Evolutionary conservation across 1,140 invertebrate genomes (phyloP), one percentile per base, ranked within the genome.

Genomic region (Cydia fagiglandana): DNA sequence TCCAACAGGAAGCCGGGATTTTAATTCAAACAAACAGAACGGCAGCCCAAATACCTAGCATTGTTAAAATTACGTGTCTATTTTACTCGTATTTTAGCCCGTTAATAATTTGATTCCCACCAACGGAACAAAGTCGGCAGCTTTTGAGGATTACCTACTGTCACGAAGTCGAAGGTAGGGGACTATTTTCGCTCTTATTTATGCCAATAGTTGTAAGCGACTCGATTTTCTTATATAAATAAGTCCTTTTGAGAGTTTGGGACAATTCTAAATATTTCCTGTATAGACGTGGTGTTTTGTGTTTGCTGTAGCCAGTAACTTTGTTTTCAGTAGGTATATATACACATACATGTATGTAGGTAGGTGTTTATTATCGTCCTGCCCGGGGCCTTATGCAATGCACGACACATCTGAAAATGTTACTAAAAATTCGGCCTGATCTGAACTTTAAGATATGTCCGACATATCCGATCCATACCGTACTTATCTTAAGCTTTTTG

Each of bases 11-110:
- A 53, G 13, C 30, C 30, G 4, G 30, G 34, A 6, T 53, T 61
- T 61, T 61, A 24, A 61, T 61, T 61, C 56, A 61, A 61, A 61
- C 20, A 61, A 61, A 53, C 56, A 61, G 50, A 53, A 17, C 17
- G 50, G 50, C 17, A n/a, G 17, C 9, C 7, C 7, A 61, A 61
- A 53, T 53, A 53, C n/a, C 50, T 50, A 15, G 6, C n/a, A 61
- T 61, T 61, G 56, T 61, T 61, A 61, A 61, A 56, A 56, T 56
- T 50, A 53, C 50, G 56, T 61, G 56, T 61, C 56, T 61, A 61
- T 24, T 61, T 61, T 15, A 15, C 45, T 13, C 7, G 10, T 61
- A 61, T 61, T 61, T n/a, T 24, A 61, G 20, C 10, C 56, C 56
- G 17, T 24, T 61, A 61, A 61, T 61, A 61, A 61, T 61, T 61